Evolutionary conservation across 2,797 vertebrate genomes (phyloP).

Genomic region (Leucoraja ocellata): DNA sequence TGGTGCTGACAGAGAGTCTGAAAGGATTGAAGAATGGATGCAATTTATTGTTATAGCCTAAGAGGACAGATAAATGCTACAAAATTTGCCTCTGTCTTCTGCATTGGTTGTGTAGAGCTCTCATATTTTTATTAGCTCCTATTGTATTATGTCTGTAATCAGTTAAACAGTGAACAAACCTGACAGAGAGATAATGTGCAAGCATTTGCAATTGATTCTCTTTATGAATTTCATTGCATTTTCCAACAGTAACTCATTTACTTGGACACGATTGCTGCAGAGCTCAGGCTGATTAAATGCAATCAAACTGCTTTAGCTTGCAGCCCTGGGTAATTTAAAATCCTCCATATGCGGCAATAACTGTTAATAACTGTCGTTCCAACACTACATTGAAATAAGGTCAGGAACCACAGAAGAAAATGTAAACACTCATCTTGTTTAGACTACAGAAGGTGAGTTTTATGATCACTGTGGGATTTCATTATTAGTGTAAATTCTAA

Average conservation of each 20-base stretch:
- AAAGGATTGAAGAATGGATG: slow-evolving; percentile 33
- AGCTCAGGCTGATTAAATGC: slow-evolving; percentile 54
- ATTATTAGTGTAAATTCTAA: not conserved
- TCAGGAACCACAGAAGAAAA: slow-evolving; percentile 46
- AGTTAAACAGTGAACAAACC: slow-evolving; percentile 41
- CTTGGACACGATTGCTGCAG: slow-evolving; percentile 44
- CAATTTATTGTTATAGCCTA: slow-evolving; percentile 35
- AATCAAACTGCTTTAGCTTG: slow-evolving; percentile 49
- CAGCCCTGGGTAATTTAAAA: slow-evolving; percentile 55
- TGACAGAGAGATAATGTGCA: slow-evolving; percentile 40
- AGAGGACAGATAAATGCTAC: slow-evolving; percentile 35
- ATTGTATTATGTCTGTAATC: slow-evolving; percentile 42
- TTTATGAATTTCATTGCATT: slow-evolving; percentile 40
- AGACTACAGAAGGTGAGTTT: not conserved
- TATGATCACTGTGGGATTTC: not conserved
- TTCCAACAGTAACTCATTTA: slow-evolving; percentile 45
- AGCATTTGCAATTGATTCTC: slow-evolving; percentile 41
- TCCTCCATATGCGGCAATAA: slow-evolving; percentile 50
- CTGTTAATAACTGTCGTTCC: slow-evolving; percentile 50
- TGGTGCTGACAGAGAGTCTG: slow-evolving; percentile 31
- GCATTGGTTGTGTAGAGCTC: slow-evolving; percentile 35
- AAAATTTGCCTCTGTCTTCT: slow-evolving; percentile 34
- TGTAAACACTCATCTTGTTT: slow-evolving; percentile 20
- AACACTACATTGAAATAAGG: slow-evolving; percentile 49
- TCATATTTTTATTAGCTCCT: slow-evolving; percentile 43